A percentile compares a stretch with the other conserved stretches of the same genome.
These are phyloP conservation scores for Zoanthus solanderi DNA, from an alignment of 92 coral and sea anemone genomes.

Conservation along the genomic window DNA sequence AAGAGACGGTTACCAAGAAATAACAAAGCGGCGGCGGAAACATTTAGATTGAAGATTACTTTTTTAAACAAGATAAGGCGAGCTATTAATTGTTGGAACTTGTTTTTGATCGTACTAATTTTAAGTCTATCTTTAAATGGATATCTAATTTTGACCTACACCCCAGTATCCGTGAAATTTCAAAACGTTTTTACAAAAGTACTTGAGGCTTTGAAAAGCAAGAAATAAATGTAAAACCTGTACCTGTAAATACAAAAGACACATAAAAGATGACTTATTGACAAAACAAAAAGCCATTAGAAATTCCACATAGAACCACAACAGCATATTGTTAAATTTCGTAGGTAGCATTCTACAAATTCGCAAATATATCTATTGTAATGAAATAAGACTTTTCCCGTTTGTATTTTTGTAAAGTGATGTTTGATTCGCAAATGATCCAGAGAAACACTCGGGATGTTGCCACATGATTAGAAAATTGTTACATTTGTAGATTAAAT, in stretches of 20 bases:
- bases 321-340: too few relatives aligned
- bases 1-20: conserved; percentile 18
- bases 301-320: too few relatives aligned
- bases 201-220: not conserved
- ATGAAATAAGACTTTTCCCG: not conserved
- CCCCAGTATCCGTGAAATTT: not conserved
- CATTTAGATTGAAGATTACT: not conserved
- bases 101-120: not conserved
- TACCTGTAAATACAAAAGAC: not conserved
- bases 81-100: not conserved
- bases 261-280: not conserved
- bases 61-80: not conserved
- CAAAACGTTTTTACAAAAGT: not conserved
- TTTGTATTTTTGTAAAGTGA: not conserved
- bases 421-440: not conserved
- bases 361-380: too few relatives aligned
- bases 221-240: not conserved
- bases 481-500: not conserved
- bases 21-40: not conserved
- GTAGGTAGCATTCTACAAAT: too few relatives aligned
- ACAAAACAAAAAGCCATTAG: too few relatives aligned
- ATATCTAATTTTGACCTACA: conserved; percentile 1
- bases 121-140: conserved; percentile 25
- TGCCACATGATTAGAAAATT: not conserved
- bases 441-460: not conserved